Evolutionary conservation across 1,140 invertebrate species (phyloP).

Genomic region (Camponotus vicinus): DNA sequence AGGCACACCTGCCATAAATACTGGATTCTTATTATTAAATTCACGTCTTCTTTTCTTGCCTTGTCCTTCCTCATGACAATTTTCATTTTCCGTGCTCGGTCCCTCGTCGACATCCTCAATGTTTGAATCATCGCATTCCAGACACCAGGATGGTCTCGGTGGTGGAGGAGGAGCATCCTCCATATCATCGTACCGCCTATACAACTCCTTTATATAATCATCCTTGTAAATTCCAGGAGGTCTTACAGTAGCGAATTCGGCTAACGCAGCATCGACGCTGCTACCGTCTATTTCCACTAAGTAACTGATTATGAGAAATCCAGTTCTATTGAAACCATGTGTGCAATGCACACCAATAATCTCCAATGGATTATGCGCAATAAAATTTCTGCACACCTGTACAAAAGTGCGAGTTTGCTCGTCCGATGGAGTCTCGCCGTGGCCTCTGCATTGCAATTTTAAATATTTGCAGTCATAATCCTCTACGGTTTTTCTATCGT

Average conservation of each 20-base stretch:
- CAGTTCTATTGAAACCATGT: conserved; percentile 99
- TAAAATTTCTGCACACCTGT: conserved; percentile 92
- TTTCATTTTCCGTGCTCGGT: conserved; percentile 58
- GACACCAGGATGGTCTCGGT: conserved; percentile 93
- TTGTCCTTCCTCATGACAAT: conserved; percentile 50
- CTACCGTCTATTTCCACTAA: conserved; percentile 93
- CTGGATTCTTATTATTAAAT: conserved; percentile 87
- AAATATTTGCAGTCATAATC: conserved; percentile 92
- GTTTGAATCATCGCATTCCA: conserved; percentile 86
- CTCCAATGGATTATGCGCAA: conserved; percentile 92
- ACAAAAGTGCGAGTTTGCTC: conserved; percentile 94
- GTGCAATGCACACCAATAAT: conserved; percentile 98
- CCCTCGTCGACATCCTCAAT: conserved; percentile 78
- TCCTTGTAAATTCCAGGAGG: conserved; percentile 93
- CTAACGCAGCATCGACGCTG: conserved; percentile 93
- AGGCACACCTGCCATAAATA: conserved; percentile 93
- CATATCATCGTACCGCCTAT: conserved; percentile 92
- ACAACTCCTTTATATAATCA: conserved; percentile 92
- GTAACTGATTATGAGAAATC: conserved; percentile 97
- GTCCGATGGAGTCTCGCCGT: conserved; percentile 91
- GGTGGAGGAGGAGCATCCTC: conserved; percentile 92
- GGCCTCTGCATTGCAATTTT: conserved; percentile 95
- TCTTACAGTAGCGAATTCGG: conserved; percentile 90
- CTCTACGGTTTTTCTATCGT: conserved; percentile 93
- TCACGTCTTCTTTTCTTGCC: conserved; percentile 83